These are phyloP conservation scores for Phaonia tiefii DNA, from an alignment of 2,888 invertebrate genomes.

Conservation along the genomic window DNA sequence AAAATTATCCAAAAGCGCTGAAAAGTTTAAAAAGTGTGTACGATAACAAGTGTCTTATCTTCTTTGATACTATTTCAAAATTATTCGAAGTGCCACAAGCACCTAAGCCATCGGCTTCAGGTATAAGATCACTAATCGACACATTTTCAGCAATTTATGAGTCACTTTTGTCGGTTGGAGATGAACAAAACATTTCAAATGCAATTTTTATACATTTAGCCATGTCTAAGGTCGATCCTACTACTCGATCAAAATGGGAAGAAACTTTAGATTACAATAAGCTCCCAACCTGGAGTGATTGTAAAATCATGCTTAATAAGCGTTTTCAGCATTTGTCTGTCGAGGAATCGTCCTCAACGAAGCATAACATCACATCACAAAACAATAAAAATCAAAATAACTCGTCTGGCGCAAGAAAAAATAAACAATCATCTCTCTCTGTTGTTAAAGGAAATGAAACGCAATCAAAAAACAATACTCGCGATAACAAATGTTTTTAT, in stretches of 20 bases:
- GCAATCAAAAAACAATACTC: neutral
- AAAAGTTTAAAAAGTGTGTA: conserved; percentile 56
- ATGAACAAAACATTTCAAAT: conserved; percentile 62
- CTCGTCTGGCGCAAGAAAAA: neutral
- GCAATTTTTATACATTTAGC: conserved; percentile 65
- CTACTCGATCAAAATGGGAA: conserved; percentile 22
- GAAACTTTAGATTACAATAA: conserved; percentile 33
- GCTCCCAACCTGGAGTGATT: conserved; percentile 58
- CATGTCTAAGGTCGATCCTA: conserved; percentile 51
- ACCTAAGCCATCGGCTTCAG: conserved; percentile 55
- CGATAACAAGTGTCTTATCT: conserved; percentile 63
- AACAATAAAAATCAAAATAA: neutral
- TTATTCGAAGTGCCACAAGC: conserved; percentile 64
- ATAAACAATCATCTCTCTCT: too few relatives aligned
- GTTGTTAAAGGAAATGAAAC: neutral
- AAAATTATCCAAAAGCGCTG: conserved; percentile 59
- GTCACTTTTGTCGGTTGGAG: conserved; percentile 60
- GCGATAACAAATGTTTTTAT: conserved; percentile 3
- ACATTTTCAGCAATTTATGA: conserved; percentile 60
- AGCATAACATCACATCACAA: neutral
- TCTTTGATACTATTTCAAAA: conserved; percentile 60
- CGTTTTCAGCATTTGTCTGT: conserved; percentile 42
- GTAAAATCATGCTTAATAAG: conserved; percentile 51
- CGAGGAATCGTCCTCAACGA: conserved; percentile 33
- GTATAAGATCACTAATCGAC: conserved; percentile 63